A percentile compares a stretch with the other conserved stretches of the same genome.
Evolutionary conservation across 2,113 vertebrate species (phyloP).

Genomic region (Camelus bactrianus): DNA sequence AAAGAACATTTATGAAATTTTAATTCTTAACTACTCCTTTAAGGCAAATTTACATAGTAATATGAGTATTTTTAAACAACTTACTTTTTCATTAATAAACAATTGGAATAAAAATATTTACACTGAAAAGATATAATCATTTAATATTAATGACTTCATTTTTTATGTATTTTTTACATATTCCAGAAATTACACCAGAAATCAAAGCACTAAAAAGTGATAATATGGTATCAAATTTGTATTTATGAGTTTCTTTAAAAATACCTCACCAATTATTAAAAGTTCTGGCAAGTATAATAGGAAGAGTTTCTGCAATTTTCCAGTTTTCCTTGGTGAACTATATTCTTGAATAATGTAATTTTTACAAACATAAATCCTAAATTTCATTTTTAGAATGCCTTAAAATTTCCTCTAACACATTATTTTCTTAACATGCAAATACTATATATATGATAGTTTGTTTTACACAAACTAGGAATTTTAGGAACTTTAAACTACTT

Average conservation of each 20-base stretch:
- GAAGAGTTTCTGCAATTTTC: constrained; percentile 11
- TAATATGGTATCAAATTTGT: not conserved
- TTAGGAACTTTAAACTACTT: not conserved
- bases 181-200: not conserved
- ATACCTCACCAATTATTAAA: not conserved
- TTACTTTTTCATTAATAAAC: not conserved
- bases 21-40: not conserved
- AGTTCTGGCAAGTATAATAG: not conserved
- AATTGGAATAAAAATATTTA: constrained; percentile 32
- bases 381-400: not conserved
- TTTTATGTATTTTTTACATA: not conserved
- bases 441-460: not conserved
- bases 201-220: not conserved
- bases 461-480: not conserved
- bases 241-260: not conserved
- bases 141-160: not conserved
- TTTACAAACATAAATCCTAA: not conserved
- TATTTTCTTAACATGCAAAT: not conserved
- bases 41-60: not conserved
- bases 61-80: not conserved
- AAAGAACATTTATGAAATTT: not conserved
- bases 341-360: constrained; percentile 6
- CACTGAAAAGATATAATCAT: not conserved
- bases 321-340: not conserved
- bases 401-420: not conserved